Evolutionary conservation across 1,140 invertebrate genomes (phyloP), one percentile per base, ranked within the genome.

Genomic region (Penaeus indicus): DNA sequence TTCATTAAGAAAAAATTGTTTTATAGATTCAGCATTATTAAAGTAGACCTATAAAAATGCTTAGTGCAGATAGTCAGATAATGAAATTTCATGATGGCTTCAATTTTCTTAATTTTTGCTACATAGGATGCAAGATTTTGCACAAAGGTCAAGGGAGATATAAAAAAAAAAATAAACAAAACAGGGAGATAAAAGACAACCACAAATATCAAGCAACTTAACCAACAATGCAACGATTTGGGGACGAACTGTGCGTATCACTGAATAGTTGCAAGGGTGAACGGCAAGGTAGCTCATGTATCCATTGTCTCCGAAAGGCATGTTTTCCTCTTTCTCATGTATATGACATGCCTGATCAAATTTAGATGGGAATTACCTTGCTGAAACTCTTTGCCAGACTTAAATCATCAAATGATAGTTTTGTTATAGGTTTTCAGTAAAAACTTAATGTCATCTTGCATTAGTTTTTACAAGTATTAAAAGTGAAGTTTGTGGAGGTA

Each of bases 211-310:
- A 16, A 16, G n/a, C 54, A 80, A 80, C 32, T 60, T 60, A 60
- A 60, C 22, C 8, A 60, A 61, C 22, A 80, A 80, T 80, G 78
- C 78, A 80, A 60, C 47, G 78, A 80, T 80, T 80, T 80, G 27
- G 47, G 47, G 78, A 80, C 78, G 78, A 80, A 80, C 21, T 80
- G 78, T 80, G 25, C 78, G 78, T 80, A 80, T 60, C 78, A 60
- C 47, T 60, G 61, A 60, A 80, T 80, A 80, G n/a, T 60, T 60
- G 11, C 54, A 60, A 80, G 47, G 32, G 54, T 80, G 78, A 60
- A 80, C 42, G 78, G 78, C 78, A 80, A 80, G 78, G 61, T 80
- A 80, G 78, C 61, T 80, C 27, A 80, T 25, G 61, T 60, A 38
- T 80, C 78, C 78, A 60, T 22, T 60, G 18, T 79, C 77, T 60